Evolutionary conservation across 2,888 invertebrate genomes (phyloP).

Genomic region (Busseola fusca): DNA sequence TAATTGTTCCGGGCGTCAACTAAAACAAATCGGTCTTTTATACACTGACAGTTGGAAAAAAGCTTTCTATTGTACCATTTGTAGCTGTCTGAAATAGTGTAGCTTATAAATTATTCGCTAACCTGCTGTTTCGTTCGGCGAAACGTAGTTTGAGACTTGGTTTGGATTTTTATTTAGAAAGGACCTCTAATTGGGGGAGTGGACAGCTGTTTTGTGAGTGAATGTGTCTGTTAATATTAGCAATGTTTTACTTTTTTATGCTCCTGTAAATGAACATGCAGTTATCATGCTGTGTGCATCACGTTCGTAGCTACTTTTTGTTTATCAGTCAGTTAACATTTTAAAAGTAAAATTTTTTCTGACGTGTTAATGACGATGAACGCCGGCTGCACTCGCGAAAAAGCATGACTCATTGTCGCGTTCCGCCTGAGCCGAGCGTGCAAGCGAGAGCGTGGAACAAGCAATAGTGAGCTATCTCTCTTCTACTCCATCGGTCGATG

Average conservation of each 20-base stretch:
- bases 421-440: too few species aligned
- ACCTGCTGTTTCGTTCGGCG: slow-evolving; percentile 34
- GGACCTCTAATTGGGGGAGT: slow-evolving; percentile 39
- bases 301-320: not conserved
- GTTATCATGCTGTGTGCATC: not conserved
- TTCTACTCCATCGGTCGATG: too few species aligned
- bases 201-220: slow-evolving; percentile 30
- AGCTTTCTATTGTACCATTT: slow-evolving; percentile 40
- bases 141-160: slow-evolving; percentile 40
- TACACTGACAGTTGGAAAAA: slow-evolving; percentile 40
- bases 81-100: slow-evolving; percentile 46
- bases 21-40: slow-evolving; percentile 42
- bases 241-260: not conserved
- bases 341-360: not conserved
- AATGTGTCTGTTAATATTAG: slow-evolving; percentile 26
- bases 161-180: slow-evolving; percentile 51
- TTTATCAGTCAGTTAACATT: not conserved
- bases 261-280: not conserved
- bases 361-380: too few species aligned
- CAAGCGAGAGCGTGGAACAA: too few species aligned
- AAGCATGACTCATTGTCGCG: too few species aligned
- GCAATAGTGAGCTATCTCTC: too few species aligned
- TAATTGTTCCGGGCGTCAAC: slow-evolving; percentile 41
- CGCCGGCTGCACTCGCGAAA: too few species aligned
- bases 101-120: slow-evolving; percentile 56